Conservation (phyloP, 2,888 invertebrate species). For the Caradrina clavipalpis region DNA sequence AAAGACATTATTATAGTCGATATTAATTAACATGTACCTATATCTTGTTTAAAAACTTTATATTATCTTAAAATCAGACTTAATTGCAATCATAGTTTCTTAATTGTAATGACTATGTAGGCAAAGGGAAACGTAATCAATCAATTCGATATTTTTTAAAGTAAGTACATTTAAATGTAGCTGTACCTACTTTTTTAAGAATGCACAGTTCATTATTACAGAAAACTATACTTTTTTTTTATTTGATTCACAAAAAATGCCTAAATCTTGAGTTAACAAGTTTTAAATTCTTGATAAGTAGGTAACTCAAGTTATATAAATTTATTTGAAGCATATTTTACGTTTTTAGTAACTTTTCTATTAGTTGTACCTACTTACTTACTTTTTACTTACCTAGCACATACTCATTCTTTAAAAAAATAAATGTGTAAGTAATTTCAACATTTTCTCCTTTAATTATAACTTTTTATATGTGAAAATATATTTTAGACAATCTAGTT, state of each 20-base stretch:
- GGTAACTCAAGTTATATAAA: neutral
- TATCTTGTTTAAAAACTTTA: slow-evolving; percentile 11
- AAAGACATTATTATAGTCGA: neutral
- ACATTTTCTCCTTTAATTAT: no score
- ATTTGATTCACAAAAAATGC: neutral
- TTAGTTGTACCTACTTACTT: neutral
- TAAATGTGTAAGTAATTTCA: no score
- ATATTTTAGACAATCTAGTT: neutral
- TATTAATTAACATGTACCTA: slow-evolving; percentile 2
- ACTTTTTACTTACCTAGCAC: neutral
- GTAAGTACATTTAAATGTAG: no score
- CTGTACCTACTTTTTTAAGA: neutral
- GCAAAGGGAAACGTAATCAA: no score
- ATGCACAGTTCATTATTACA: neutral
- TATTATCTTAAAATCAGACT: neutral
- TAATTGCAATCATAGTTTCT: neutral
- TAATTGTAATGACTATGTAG: no score
- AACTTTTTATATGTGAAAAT: neutral
- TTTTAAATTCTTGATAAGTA: neutral
- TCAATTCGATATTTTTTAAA: no score
- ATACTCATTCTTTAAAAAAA: neutral
- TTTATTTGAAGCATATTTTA: neutral
- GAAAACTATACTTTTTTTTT: neutral
- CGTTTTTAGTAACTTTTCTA: neutral
- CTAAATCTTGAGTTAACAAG: neutral